phyloP scores from a whole-genome alignment of 2,113 vertebrate genomes.

The Alces alces region DNA sequence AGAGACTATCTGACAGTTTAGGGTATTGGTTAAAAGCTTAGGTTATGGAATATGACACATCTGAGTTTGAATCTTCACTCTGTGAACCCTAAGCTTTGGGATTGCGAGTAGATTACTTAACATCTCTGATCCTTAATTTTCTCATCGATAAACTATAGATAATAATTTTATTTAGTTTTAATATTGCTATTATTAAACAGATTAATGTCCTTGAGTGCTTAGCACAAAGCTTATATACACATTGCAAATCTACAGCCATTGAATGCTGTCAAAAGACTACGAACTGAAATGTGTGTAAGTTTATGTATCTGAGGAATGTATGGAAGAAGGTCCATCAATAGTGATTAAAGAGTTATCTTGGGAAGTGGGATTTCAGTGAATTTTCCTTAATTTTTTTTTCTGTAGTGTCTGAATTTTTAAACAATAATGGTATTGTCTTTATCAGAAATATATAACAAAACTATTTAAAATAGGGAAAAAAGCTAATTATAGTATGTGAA shows the following conservation, averaged over 20 bases:
- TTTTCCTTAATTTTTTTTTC: neutral
- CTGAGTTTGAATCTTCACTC: neutral
- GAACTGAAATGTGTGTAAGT: neutral
- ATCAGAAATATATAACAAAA: neutral
- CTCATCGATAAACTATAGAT: neutral
- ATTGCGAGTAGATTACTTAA: neutral
- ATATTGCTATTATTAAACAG: neutral
- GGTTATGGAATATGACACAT: neutral
- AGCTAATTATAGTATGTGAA: neutral
- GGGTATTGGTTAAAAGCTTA: neutral
- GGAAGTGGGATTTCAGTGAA: neutral
- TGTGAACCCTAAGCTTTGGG: neutral
- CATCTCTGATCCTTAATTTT: neutral
- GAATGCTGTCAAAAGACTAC: neutral
- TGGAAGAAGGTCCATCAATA: neutral
- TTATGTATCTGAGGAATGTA: neutral
- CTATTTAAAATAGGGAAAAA: neutral
- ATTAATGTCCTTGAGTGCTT: neutral
- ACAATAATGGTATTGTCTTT: neutral
- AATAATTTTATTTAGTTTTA: neutral
- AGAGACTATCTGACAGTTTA: neutral
- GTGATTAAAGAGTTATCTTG: neutral
- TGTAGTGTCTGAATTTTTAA: neutral
- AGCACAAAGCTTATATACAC: neutral
- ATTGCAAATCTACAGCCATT: neutral